Percentiles rank a stretch among this genome's conserved stretches.
These are phyloP conservation scores for Notarius lentiginosus DNA, from an alignment of 2,113 vertebrate species.

Conservation along the genomic window DNA sequence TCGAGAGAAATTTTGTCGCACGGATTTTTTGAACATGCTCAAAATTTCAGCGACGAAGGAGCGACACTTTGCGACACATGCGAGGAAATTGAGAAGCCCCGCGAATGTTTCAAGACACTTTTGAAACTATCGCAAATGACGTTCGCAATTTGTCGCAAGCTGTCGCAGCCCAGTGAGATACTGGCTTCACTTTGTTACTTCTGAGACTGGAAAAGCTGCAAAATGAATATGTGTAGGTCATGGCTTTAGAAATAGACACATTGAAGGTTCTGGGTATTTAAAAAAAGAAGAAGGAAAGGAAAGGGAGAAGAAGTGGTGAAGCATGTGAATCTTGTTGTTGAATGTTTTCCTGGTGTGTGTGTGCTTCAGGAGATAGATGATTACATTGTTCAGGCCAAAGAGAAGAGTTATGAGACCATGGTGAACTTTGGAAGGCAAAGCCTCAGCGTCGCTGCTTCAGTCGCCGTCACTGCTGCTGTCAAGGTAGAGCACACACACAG, in stretches of 20 bases:
- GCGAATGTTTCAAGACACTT: too few relatives aligned
- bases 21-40: too few relatives aligned
- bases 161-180: too few relatives aligned
- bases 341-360: background rate
- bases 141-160: too few relatives aligned
- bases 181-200: background rate
- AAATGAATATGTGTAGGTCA: background rate
- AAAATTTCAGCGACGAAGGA: too few relatives aligned
- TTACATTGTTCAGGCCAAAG: constrained; percentile 85
- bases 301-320: background rate
- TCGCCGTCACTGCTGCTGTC: constrained; percentile 84
- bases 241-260: background rate
- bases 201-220: background rate
- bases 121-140: too few relatives aligned
- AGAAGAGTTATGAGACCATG: constrained; percentile 86
- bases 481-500: constrained; percentile 66
- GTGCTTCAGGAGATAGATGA: constrained; percentile 82
- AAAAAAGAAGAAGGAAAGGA: background rate
- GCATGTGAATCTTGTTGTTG: background rate
- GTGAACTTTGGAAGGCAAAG: constrained; percentile 84
- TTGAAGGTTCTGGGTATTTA: background rate
- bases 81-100: too few relatives aligned
- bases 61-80: too few relatives aligned
- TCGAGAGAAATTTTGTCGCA: too few relatives aligned
- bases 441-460: constrained; percentile 81